Conservation (phyloP, 2,113 vertebrate species). For the Pollachius pollachius region DNA sequence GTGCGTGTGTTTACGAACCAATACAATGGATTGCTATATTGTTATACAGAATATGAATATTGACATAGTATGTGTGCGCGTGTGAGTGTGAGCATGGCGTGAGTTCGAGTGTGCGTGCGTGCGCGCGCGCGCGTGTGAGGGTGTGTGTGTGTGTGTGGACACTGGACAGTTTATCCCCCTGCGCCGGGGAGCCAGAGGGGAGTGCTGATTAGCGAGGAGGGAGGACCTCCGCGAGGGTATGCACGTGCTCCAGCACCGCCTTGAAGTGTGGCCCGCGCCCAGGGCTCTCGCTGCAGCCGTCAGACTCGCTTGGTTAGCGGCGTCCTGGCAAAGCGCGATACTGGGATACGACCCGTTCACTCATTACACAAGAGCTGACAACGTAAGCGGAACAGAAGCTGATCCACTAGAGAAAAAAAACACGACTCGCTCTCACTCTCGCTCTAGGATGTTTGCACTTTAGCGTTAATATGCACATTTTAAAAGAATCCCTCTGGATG, state of each 20-base stretch:
- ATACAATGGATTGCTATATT: not conserved
- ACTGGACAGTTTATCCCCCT: not conserved
- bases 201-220: constrained; percentile 29
- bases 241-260: constrained; percentile 21
- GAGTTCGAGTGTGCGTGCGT: constrained; percentile 22
- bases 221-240: constrained; percentile 18
- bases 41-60: not conserved
- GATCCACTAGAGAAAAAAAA: not conserved
- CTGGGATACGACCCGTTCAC: constrained; percentile 4
- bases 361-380: constrained; percentile 26
- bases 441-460: constrained; percentile 44
- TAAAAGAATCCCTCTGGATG: constrained; percentile 17
- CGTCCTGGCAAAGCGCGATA: constrained; percentile 20
- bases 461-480: constrained; percentile 29
- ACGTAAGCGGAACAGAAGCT: constrained; percentile 24
- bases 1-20: not conserved
- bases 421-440: constrained; percentile 34
- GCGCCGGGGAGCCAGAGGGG: constrained; percentile 19
- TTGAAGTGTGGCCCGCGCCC: constrained; percentile 12
- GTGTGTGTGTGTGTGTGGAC: constrained; percentile 21
- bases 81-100: too few relatives aligned
- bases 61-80: not conserved
- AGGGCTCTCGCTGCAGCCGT: constrained; percentile 26
- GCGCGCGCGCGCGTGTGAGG: not conserved
- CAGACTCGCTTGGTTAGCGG: constrained; percentile 28